phyloP scores from a whole-genome alignment of 2,797 vertebrate species.

The Pagetopsis macropterus region DNA sequence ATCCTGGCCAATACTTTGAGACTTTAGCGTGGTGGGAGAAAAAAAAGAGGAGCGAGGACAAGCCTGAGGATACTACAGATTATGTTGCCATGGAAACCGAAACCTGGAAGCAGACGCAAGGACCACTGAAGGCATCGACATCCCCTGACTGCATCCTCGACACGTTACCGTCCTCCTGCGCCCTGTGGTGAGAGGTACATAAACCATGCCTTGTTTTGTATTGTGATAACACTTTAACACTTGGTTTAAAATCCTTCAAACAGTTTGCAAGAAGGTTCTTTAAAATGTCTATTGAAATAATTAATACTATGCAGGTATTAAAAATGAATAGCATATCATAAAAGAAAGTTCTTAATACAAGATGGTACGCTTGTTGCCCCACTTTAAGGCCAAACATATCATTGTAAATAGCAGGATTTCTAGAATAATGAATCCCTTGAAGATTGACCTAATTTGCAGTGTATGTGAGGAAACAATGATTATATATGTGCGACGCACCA shows the following conservation, averaged over 20 bases:
- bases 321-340: neutral
- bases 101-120: conserved; percentile 76
- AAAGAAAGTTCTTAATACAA: neutral
- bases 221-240: neutral
- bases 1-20: conserved; percentile 72
- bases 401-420: neutral
- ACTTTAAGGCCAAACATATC: neutral
- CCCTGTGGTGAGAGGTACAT: conserved; percentile 74
- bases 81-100: conserved; percentile 82
- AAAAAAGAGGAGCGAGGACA: conserved; percentile 45
- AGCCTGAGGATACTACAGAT: conserved; percentile 74
- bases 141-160: conserved; percentile 67
- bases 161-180: conserved; percentile 44
- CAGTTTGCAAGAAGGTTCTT: neutral
- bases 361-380: neutral
- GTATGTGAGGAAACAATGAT: neutral
- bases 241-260: neutral
- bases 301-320: neutral
- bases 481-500: neutral
- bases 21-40: conserved; percentile 27
- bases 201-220: conserved; percentile 24
- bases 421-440: neutral
- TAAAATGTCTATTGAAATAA: neutral
- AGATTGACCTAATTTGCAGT: neutral
- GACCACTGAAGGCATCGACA: conserved; percentile 72